These are phyloP conservation scores for Aphidoletes aphidimyza DNA, from an alignment of 2,888 invertebrate species.

Conservation along the genomic window DNA sequence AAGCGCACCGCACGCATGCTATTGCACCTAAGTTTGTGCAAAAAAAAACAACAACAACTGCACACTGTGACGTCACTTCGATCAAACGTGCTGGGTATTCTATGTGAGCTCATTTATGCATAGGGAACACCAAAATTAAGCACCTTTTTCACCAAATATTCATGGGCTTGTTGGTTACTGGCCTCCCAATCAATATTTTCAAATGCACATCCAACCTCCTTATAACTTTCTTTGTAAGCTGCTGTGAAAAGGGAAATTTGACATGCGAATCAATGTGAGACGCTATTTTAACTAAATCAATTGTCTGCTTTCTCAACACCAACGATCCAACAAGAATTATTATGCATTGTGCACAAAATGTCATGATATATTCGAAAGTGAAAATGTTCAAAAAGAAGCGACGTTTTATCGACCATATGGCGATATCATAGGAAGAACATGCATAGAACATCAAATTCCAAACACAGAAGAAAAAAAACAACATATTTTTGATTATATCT, in stretches of 20 bases:
- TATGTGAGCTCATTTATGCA: not conserved
- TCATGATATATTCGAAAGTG: slow-evolving; percentile 4
- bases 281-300: not conserved
- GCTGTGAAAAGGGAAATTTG: not conserved
- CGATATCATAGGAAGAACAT: not conserved
- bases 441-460: not conserved
- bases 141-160: no score
- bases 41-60: not conserved
- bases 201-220: no score
- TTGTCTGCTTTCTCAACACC: not conserved
- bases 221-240: no score
- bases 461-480: not conserved
- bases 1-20: not conserved
- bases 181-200: no score
- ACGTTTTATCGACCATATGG: not conserved
- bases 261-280: not conserved
- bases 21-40: not conserved
- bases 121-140: not conserved
- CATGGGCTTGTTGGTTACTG: no score
- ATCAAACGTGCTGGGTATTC: no score
- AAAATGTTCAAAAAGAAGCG: not conserved
- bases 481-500: not conserved
- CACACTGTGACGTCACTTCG: not conserved
- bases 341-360: not conserved
- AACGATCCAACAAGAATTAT: not conserved